Evolutionary conservation across 2,888 invertebrate genomes (phyloP), one percentile per base, ranked within the genome.

Genomic region (Formica aserva): DNA sequence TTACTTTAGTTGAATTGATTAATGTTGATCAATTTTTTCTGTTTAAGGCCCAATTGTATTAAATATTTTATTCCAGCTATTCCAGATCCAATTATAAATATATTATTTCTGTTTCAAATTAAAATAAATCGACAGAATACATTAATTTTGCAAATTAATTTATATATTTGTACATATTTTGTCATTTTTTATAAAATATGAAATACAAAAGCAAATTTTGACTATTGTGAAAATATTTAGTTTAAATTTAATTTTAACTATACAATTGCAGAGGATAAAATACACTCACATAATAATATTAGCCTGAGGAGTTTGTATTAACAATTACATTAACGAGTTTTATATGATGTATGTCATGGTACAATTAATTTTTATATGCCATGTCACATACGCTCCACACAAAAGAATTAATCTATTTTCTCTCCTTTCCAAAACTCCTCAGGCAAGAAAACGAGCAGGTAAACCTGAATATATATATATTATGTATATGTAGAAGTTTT

Each of bases 371-470:
- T 15, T n/a, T 62, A 32, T 13, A 66, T 8, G 15, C 13, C 1
- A 35, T 22, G 45, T 22, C 63, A 35, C 6, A 62, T 22, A 66
- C 13, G 29, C 8, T 45, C 2, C 13, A 38, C 60, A 18, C 15
- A 38, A 18, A 26, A 45, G 35, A 74, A 82, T 78, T 83, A 83
- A 83, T 29, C n/a, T 22, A 55, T 69, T 76, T 85, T 86, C 35
- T 89, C 84, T 85, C 82, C 85, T 63, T 91, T 88, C 88, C 82
- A 85, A 86, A 76, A 91, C 90, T 86, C 82, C 85, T 86, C 84
- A 91, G 91, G 88, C 85, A 91, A 89, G 89, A 87, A 89, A 90
- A 86, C 75, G 80, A 89, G 87, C 91, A 91, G 91, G 91, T 91
- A 91, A 91, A 87, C 38, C 38, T 75, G 83, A 76, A 82, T 67